Conservation (phyloP, 2,797 vertebrate species). For the Danio choprae region DNA sequence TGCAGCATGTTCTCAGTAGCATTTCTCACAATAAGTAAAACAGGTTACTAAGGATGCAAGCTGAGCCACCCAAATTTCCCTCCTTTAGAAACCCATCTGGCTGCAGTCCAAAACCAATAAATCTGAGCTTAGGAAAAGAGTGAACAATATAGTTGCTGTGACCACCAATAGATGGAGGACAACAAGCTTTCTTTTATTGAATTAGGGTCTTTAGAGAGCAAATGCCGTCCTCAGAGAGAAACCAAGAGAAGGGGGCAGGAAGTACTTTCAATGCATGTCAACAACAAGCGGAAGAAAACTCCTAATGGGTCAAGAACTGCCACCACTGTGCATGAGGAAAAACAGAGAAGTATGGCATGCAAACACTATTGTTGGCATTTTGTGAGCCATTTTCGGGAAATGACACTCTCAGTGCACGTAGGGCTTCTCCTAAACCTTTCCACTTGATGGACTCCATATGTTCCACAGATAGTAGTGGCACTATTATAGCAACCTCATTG, state of each 20-base stretch:
- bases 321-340: constrained; percentile 31
- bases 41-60: constrained; percentile 52
- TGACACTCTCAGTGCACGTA: constrained; percentile 46
- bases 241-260: constrained; percentile 37
- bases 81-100: constrained; percentile 54
- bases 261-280: constrained; percentile 41
- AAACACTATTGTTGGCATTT: constrained; percentile 48
- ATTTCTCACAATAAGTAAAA: constrained; percentile 43
- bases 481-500: constrained; percentile 57
- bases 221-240: constrained; percentile 19
- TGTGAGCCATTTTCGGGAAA: constrained; percentile 43
- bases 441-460: constrained; percentile 65
- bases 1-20: constrained; percentile 13
- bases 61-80: constrained; percentile 31
- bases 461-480: constrained; percentile 46
- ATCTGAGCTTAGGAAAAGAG: constrained; percentile 34
- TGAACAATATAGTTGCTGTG: constrained; percentile 46
- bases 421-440: constrained; percentile 47
- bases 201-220: constrained; percentile 24
- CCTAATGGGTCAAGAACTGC: constrained; percentile 1
- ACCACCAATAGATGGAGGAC: constrained; percentile 47
- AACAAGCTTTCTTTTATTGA: constrained; percentile 50
- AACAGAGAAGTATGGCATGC: constrained; percentile 52
- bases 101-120: constrained; percentile 51
- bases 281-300: constrained; percentile 42